These are phyloP conservation scores for Ophion ellenae DNA, from an alignment of 2,888 invertebrate genomes.

Conservation along the genomic window DNA sequence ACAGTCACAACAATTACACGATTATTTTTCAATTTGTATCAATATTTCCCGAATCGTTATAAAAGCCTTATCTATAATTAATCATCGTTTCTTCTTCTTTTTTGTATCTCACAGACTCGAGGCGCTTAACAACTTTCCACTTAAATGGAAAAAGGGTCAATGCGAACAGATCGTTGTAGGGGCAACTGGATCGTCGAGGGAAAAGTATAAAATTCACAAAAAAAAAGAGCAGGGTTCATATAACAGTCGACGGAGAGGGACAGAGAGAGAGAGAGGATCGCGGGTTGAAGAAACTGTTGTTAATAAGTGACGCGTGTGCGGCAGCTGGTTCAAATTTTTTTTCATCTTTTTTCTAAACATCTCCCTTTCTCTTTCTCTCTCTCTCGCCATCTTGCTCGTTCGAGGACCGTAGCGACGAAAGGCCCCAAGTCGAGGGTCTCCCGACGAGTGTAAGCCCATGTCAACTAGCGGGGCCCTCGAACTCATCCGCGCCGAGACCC, in stretches of 20 bases:
- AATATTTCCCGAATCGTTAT: no score
- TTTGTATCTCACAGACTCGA: no score
- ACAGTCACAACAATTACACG: no score
- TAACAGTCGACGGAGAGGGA: constrained; percentile 16
- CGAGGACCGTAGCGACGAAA: constrained; percentile 73
- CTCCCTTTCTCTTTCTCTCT: constrained; percentile 30
- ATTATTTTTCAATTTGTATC: no score
- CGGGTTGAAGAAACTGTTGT: constrained; percentile 77
- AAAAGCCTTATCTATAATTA: no score
- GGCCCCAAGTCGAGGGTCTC: constrained; percentile 67
- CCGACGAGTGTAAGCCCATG: constrained; percentile 40
- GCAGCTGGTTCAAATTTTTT: constrained; percentile 80
- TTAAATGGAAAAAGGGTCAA: constrained; percentile 54
- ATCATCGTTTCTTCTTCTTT: no score
- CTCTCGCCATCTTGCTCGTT: constrained; percentile 24
- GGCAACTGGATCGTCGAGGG: constrained; percentile 43
- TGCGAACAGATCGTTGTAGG: constrained; percentile 27
- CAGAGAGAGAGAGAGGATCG: constrained; percentile 37
- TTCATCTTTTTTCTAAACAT: constrained; percentile 40
- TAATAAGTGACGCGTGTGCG: constrained; percentile 82
- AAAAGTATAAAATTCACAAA: constrained; percentile 56
- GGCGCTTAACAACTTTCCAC: constrained; percentile 37
- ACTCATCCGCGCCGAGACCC: constrained; percentile 51
- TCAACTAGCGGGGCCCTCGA: constrained; percentile 53
- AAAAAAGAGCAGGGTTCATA: constrained; percentile 47